Conservation (phyloP, 35 echinoderm and acorn worm genomes). For the Ptychodera flava region DNA sequence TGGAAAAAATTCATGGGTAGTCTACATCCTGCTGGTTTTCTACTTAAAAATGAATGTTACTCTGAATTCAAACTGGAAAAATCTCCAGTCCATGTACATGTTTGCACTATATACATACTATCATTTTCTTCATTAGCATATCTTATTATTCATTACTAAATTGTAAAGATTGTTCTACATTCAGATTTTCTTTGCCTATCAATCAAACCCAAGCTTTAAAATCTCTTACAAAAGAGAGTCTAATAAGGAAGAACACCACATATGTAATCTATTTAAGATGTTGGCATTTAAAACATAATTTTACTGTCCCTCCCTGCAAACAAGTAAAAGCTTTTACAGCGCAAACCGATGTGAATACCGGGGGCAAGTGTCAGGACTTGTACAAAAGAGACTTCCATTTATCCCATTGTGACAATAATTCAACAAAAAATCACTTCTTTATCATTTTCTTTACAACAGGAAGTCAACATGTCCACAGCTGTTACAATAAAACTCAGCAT, state of each 20-base stretch:
- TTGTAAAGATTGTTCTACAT: too few species aligned
- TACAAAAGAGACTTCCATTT: background rate
- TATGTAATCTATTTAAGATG: background rate
- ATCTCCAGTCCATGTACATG: too few species aligned
- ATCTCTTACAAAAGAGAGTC: background rate
- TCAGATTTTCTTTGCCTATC: background rate
- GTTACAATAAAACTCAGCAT: background rate
- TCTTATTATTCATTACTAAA: too few species aligned
- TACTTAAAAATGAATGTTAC: too few species aligned
- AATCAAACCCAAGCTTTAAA: background rate
- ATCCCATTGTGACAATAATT: background rate
- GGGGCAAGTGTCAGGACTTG: background rate
- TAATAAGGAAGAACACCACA: background rate
- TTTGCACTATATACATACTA: too few species aligned
- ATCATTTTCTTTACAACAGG: background rate
- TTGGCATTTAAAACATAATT: background rate
- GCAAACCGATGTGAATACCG: background rate
- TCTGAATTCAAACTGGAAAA: too few species aligned
- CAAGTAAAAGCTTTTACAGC: background rate
- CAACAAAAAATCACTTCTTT: background rate
- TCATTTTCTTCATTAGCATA: too few species aligned
- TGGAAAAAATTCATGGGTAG: too few species aligned
- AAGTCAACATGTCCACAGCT: background rate
- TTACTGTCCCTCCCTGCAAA: background rate
- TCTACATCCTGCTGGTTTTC: too few species aligned